These are phyloP conservation scores for Poecilia velifera DNA, from an alignment of 2,797 vertebrate species.

Conservation along the genomic window DNA sequence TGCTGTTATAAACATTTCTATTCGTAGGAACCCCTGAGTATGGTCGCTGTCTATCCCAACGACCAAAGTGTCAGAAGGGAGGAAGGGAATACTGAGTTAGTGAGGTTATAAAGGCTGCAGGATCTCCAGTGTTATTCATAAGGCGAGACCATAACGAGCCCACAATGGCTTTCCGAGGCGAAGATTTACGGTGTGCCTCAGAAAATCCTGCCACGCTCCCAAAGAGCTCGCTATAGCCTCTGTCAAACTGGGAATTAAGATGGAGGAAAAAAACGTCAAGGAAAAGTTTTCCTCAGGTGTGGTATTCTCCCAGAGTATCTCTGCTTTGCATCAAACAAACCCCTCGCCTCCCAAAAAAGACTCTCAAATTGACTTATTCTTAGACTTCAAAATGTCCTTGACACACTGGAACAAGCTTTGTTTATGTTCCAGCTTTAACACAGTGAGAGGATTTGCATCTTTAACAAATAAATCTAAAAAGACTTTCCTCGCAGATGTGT, in stretches of 20 bases:
- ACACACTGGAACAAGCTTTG: conserved; percentile 2
- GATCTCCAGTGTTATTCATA: conserved; percentile 59
- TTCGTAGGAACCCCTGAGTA: conserved; percentile 42
- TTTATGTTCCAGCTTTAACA: conserved; percentile 32
- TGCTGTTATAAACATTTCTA: conserved; percentile 66
- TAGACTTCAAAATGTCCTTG: conserved; percentile 7
- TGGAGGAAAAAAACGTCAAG: conserved; percentile 20
- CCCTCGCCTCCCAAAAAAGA: conserved; percentile 1
- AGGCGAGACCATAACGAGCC: conserved; percentile 49
- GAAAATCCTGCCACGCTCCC: conserved; percentile 50
- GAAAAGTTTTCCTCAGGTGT: conserved; percentile 20
- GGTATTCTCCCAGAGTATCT: conserved; percentile 3
- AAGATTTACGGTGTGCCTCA: conserved; percentile 61
- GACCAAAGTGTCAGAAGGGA: conserved; percentile 33
- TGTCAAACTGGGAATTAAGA: conserved; percentile 57
- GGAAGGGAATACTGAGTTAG: conserved; percentile 47
- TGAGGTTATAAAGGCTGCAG: conserved; percentile 58
- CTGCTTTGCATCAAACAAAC: conserved; percentile 23
- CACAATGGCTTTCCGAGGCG: conserved; percentile 44
- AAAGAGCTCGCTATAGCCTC: conserved; percentile 54
- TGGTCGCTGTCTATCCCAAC: conserved; percentile 40
- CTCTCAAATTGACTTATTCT: conserved; percentile 16
- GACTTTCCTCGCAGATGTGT: conserved; percentile 41
- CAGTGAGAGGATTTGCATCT: conserved; percentile 52
- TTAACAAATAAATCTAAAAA: conserved; percentile 38